A percentile compares a stretch with the other conserved stretches of the same genome.
Evolutionary conservation across 2,797 vertebrate species (phyloP).

Genomic region (Microchirus variegatus): DNA sequence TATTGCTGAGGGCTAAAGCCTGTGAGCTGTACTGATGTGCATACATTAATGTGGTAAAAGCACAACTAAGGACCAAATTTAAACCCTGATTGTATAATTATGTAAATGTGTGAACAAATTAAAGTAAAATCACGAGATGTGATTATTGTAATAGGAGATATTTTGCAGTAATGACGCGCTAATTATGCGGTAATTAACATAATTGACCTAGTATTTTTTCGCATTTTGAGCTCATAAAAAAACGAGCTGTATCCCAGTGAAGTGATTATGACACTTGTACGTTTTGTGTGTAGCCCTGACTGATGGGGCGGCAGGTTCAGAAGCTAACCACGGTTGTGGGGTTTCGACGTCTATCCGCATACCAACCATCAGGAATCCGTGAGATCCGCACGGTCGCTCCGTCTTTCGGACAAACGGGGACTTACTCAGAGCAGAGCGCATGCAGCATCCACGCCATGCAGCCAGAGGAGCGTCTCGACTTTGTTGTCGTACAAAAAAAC

Average conservation of each 20-base stretch:
- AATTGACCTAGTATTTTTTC: slow-evolving; percentile 36
- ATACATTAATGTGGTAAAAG: slow-evolving; percentile 19
- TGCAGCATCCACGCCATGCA: slow-evolving; percentile 72
- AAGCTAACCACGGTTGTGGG: slow-evolving; percentile 20
- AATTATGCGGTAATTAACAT: slow-evolving; percentile 49
- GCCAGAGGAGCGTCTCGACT: slow-evolving; percentile 25
- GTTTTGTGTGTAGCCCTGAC: slow-evolving; percentile 28
- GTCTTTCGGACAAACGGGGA: slow-evolving; percentile 83
- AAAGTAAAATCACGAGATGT: slow-evolving; percentile 35
- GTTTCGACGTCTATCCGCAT: slow-evolving; percentile 61
- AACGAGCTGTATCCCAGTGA: slow-evolving; percentile 21
- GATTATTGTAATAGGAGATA: slow-evolving; percentile 41
- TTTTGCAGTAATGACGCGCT: slow-evolving; percentile 44
- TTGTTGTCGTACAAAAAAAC: slow-evolving; percentile 7
- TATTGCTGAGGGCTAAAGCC: slow-evolving; percentile 12
- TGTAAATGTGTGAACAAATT: slow-evolving; percentile 51
- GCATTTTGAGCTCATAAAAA: slow-evolving; percentile 20
- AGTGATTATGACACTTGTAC: slow-evolving; percentile 4
- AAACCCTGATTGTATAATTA: slow-evolving; percentile 38
- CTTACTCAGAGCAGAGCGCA: slow-evolving; percentile 81
- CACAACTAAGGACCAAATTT: slow-evolving; percentile 37
- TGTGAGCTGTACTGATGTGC: slow-evolving; percentile 18
- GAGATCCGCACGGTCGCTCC: slow-evolving; percentile 76
- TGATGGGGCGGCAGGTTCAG: slow-evolving; percentile 31
- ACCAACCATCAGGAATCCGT: slow-evolving; percentile 87